Percentiles rank a stretch among this genome's conserved stretches.
phyloP scores from a whole-genome alignment of 2,888 invertebrate species.

The Melieria picta region DNA sequence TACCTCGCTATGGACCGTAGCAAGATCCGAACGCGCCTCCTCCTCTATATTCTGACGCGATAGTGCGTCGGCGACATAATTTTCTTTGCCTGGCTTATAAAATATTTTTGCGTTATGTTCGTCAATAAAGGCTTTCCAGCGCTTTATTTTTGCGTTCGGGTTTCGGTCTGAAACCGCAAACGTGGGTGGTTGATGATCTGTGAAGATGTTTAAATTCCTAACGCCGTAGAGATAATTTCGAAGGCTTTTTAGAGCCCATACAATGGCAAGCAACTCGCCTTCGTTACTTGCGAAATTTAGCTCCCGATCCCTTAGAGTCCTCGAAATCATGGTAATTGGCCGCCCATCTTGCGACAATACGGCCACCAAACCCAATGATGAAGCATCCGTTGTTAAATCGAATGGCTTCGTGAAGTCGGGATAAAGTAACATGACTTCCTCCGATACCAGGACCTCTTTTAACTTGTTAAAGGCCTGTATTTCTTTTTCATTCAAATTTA shows the following conservation, averaged over 20 bases:
- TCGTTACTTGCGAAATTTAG: conserved; percentile 27
- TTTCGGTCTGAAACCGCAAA: conserved; percentile 13
- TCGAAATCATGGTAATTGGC: conserved; percentile 32
- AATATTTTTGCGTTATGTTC: conserved; percentile 6
- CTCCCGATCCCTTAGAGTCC: conserved; percentile 24
- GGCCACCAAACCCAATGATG: conserved; percentile 39
- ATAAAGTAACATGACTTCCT: conserved; percentile 36
- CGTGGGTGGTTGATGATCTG: conserved; percentile 16
- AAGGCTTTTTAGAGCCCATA: conserved; percentile 17
- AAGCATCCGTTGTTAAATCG: conserved; percentile 45
- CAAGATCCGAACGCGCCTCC: neutral
- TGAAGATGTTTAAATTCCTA: conserved; percentile 7
- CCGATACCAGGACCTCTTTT: conserved; percentile 32
- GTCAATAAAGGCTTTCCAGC: conserved; percentile 10
- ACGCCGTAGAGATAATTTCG: conserved; percentile 24
- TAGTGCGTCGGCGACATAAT: conserved; percentile 28
- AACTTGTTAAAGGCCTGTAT: conserved; percentile 37
- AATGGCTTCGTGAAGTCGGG: conserved; percentile 40
- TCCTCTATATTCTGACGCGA: conserved; percentile 9
- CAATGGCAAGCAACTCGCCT: conserved; percentile 22
- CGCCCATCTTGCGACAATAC: conserved; percentile 33
- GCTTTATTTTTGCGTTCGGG: conserved; percentile 1
- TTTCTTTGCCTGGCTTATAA: conserved; percentile 23
- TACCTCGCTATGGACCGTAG: conserved; percentile 30
- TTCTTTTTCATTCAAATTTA: conserved; percentile 33